Evolutionary conservation across 2,797 vertebrate genomes (phyloP).

Genomic region (Sylvia borin): DNA sequence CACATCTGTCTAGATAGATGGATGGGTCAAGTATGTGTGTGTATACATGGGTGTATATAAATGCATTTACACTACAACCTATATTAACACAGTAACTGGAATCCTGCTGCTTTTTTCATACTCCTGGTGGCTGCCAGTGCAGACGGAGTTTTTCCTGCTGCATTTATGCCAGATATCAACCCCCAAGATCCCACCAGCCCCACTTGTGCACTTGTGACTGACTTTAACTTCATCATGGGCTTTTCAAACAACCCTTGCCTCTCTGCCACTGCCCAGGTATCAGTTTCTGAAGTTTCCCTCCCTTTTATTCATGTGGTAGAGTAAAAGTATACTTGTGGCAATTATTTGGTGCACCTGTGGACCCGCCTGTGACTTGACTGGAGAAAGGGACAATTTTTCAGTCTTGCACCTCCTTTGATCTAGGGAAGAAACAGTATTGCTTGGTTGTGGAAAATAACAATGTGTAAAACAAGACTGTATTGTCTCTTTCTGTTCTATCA

Average conservation of each 20-base stretch:
- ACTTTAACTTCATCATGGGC: neutral
- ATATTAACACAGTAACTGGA: accelerated
- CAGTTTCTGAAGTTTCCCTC: neutral
- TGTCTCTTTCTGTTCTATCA: neutral
- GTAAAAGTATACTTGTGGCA: neutral
- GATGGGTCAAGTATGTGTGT: neutral
- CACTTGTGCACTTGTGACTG: neutral
- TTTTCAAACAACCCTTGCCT: neutral
- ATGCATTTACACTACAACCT: neutral
- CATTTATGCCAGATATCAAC: neutral
- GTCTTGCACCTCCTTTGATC: neutral
- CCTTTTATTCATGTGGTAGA: neutral
- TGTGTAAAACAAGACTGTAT: neutral
- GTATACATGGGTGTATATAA: neutral
- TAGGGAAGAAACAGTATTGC: neutral
- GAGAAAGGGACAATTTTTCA: neutral
- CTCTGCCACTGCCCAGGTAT: accelerated
- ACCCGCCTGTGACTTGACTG: neutral
- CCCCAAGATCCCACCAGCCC: neutral
- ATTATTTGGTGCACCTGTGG: neutral
- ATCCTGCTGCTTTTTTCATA: neutral
- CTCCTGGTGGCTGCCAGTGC: neutral
- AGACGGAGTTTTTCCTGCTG: neutral
- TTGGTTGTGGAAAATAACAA: neutral
- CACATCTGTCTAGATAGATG: accelerated